phyloP scores from a whole-genome alignment of 2,113 vertebrate species.

The Syrrhaptes paradoxus region DNA sequence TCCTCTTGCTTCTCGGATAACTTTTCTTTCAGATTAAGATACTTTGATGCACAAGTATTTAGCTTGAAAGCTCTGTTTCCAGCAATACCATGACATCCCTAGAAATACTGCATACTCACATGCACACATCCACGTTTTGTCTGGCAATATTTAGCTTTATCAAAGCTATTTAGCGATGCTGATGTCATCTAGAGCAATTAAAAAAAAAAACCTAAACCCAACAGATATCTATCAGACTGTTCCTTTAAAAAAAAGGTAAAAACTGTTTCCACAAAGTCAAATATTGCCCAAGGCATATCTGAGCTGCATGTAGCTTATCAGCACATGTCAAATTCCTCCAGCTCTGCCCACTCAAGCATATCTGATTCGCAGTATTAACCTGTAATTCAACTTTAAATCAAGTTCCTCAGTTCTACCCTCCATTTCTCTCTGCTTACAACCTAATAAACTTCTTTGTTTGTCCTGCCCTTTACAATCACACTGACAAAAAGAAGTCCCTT shows the following conservation, averaged over 20 bases:
- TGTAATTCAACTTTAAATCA: constrained; percentile 5
- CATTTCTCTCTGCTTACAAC: background rate
- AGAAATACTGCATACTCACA: background rate
- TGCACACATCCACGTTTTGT: background rate
- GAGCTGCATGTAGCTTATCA: constrained; percentile 55
- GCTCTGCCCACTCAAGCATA: constrained; percentile 44
- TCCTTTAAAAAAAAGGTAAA: constrained; percentile 13
- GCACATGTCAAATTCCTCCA: constrained; percentile 46
- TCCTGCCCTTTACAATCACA: background rate
- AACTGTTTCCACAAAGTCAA: constrained; percentile 65
- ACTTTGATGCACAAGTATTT: background rate
- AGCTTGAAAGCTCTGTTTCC: background rate
- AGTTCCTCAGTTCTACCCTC: background rate
- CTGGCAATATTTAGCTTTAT: background rate
- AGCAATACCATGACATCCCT: background rate
- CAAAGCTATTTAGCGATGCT: background rate
- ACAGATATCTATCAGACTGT: constrained; percentile 44
- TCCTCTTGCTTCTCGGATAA: background rate
- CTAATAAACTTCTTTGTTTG: background rate
- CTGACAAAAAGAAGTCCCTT: background rate
- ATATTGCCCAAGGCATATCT: constrained; percentile 45
- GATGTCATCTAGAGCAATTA: background rate
- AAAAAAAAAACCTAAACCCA: background rate
- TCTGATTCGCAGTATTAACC: constrained; percentile 56
- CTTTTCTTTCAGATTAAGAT: background rate